Base-by-base conservation (phyloP, 2,888 invertebrate species). In the Empis stercorea region DNA sequence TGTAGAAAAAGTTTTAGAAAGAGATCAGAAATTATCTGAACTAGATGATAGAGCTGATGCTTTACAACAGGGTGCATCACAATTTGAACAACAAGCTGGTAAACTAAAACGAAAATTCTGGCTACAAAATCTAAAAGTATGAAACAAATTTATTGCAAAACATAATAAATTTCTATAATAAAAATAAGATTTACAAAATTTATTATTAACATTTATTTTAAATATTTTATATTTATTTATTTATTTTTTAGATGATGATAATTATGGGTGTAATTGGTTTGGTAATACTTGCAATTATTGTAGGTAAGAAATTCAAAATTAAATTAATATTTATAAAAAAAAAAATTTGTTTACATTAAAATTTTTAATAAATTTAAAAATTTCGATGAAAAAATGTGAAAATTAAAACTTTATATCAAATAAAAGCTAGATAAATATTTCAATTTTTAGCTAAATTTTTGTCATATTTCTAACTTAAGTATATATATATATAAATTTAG, bases 21-120 rank as follows among this genome's bases (percentile, higher is more conserved):
- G 95, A 64, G 95, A 96, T 76, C 87, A 87, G 63, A 95, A 95
- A 69, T 74, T 96, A 55, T 91, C 93, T 32, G 94, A 95, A 71
- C 72, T 95, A 51, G 94, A 96, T 64, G 89, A 93, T 68, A 79
- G 95, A 75, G 94, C 95, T 64, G 95, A 95, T 76, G 94, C 92
- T 50, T 72, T 93, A 48, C 91, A 93, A 64, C 86, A 92, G 65
- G 92, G 92, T 39, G 93, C 93, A 45, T 93, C 94, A 62, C 91
- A 95, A 63, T 96, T 96, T 68, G 95, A 95, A 68, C 93, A 94
- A 60, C 92, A 93, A 68, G 94, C 95, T 50, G 94, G 94, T 61
- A 94, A 94, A 74, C 76, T 95, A 68, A 95, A 95, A 73, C 80
- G 92, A 65, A 95, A 95, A 73, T 94, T 89, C 68, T 96, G 95